A percentile compares a stretch with the other conserved stretches of the same genome.
These are phyloP conservation scores for Apis dorsata DNA, from an alignment of 1,140 invertebrate genomes.

Conservation along the genomic window DNA sequence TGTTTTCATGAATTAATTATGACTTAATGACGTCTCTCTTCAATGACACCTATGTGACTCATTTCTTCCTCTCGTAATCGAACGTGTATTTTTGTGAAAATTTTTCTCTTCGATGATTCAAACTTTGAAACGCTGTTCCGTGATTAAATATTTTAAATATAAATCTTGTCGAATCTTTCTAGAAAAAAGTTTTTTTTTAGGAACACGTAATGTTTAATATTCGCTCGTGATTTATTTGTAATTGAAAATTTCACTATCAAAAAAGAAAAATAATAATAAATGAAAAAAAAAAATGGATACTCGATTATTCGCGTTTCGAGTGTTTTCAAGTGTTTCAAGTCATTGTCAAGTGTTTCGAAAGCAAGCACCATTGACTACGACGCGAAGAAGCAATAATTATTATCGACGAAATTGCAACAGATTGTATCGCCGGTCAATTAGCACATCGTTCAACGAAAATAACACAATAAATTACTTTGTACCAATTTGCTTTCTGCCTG, in stretches of 20 bases:
- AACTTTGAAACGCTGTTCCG: neutral
- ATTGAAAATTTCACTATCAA: neutral
- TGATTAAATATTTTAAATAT: too few species aligned
- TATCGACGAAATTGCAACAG: neutral
- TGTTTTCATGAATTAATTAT: conserved; percentile 19
- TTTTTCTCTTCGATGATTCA: neutral
- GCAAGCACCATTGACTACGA: neutral
- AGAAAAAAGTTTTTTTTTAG: too few species aligned
- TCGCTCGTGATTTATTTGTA: neutral
- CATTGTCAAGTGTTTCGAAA: neutral
- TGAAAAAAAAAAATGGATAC: too few species aligned
- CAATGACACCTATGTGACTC: neutral
- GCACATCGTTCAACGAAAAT: neutral
- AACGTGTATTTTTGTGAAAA: neutral
- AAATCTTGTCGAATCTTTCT: too few species aligned
- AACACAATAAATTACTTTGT: conserved; percentile 9
- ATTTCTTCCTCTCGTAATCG: neutral
- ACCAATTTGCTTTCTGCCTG: neutral
- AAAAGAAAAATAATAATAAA: too few species aligned
- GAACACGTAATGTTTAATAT: too few species aligned
- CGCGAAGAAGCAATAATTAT: conserved; percentile 6
- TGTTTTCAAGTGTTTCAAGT: neutral
- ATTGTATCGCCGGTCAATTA: conserved; percentile 7
- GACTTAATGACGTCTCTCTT: neutral
- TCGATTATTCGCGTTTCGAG: neutral